phyloP scores from a whole-genome alignment of 1,140 invertebrate species.

The Euborellia annulipes region DNA sequence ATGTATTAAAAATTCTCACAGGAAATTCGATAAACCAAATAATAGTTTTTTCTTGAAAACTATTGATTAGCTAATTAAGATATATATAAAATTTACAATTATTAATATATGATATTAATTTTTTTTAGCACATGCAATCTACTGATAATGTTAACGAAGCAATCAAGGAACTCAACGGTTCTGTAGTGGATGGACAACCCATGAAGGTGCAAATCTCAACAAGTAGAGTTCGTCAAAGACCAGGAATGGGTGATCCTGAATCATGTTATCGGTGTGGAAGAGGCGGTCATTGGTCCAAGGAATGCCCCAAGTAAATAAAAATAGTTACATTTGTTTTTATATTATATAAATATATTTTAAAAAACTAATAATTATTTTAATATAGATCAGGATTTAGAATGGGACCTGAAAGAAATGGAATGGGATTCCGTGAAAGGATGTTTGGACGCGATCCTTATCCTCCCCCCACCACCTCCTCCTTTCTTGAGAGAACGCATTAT shows the following conservation, averaged over 20 bases:
- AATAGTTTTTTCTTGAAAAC: no score
- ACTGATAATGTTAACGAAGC: constrained; percentile 67
- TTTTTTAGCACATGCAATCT: constrained; percentile 56
- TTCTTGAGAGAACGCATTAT: constrained; percentile 74
- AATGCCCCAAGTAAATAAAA: constrained; percentile 48
- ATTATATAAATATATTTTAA: constrained; percentile 1
- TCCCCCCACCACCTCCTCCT: constrained; percentile 50
- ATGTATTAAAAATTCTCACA: no score
- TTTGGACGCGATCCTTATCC: constrained; percentile 69
- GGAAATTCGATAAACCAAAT: no score
- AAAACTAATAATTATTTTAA: background rate
- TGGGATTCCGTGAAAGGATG: constrained; percentile 50
- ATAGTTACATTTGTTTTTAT: constrained; percentile 15
- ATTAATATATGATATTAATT: no score
- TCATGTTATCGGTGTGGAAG: constrained; percentile 85
- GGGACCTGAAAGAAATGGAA: constrained; percentile 50
- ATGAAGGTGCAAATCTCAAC: constrained; percentile 84
- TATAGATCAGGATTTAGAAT: constrained; percentile 24
- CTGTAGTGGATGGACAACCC: constrained; percentile 66
- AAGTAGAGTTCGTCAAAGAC: constrained; percentile 75
- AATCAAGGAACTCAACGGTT: constrained; percentile 72
- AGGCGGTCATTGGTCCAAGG: constrained; percentile 89
- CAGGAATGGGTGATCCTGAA: constrained; percentile 88
- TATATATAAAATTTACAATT: no score
- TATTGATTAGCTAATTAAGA: no score